Evolutionary conservation across 1,140 invertebrate species (phyloP).

Genomic region (Delia radicum): DNA sequence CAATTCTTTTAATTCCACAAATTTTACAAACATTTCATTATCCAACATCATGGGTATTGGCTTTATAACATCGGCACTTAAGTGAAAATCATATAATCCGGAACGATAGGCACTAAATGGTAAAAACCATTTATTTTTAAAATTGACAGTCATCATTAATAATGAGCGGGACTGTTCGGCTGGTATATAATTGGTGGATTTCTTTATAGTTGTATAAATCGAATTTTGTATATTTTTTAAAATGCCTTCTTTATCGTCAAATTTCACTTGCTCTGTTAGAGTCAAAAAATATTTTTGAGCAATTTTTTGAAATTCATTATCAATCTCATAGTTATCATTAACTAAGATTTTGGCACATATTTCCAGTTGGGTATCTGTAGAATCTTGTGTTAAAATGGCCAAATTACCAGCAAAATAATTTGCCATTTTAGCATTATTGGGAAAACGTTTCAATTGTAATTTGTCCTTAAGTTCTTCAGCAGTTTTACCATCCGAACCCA

Average conservation of each 20-base stretch:
- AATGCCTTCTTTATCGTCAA: neutral
- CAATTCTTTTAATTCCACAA: slow-evolving; percentile 51
- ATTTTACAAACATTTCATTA: slow-evolving; percentile 52
- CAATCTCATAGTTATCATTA: slow-evolving; percentile 24
- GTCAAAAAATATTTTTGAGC: slow-evolving; percentile 50
- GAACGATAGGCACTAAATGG: slow-evolving; percentile 49
- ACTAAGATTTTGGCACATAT: slow-evolving; percentile 39
- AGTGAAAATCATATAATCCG: slow-evolving; percentile 47
- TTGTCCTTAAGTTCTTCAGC: slow-evolving; percentile 42
- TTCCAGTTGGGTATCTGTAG: slow-evolving; percentile 36
- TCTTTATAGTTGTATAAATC: neutral
- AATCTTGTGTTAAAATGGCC: slow-evolving; percentile 31
- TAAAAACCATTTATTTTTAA: slow-evolving; percentile 51
- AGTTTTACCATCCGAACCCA: slow-evolving; percentile 47
- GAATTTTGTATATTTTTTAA: neutral
- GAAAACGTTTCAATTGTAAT: slow-evolving; percentile 42
- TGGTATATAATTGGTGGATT: slow-evolving; percentile 1
- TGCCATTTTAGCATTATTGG: slow-evolving; percentile 54
- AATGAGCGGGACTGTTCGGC: slow-evolving; percentile 27
- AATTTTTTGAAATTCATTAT: slow-evolving; percentile 49
- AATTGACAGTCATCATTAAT: slow-evolving; percentile 37
- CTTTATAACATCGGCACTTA: slow-evolving; percentile 25
- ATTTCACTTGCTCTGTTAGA: slow-evolving; percentile 32
- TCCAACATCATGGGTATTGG: slow-evolving; percentile 50
- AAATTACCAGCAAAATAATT: slow-evolving; percentile 44